Percentiles rank a stretch among this genome's conserved stretches.
These are phyloP conservation scores for Dromococcyx pavoninus DNA, from an alignment of 2,797 vertebrate genomes.

Conservation along the genomic window DNA sequence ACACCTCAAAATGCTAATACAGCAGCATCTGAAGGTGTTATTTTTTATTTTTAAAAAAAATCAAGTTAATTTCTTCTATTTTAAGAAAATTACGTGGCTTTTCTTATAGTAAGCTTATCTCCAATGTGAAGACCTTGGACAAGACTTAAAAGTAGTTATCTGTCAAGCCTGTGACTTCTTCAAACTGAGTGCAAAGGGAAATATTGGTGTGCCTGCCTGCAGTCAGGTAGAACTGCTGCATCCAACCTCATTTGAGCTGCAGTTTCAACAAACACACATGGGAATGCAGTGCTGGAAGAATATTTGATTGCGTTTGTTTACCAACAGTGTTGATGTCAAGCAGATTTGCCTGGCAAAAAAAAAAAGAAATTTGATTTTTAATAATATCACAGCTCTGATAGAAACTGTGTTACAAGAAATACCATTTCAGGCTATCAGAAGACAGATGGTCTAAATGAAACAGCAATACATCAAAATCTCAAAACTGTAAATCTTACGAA, in stretches of 20 bases:
- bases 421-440: neutral
- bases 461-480: constrained; percentile 4
- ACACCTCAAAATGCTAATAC: neutral
- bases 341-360: neutral
- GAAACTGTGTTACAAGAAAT: neutral
- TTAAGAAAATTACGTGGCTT: neutral
- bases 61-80: neutral
- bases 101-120: neutral
- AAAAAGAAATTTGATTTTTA: neutral
- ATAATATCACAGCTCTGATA: constrained; percentile 7
- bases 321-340: constrained; percentile 25
- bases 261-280: constrained; percentile 41
- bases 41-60: constrained; percentile 1
- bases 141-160: neutral
- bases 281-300: constrained; percentile 33
- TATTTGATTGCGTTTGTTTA: constrained; percentile 59
- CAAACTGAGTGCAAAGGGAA: neutral
- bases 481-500: neutral
- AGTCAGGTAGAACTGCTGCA: constrained; percentile 26
- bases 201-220: neutral
- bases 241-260: constrained; percentile 4
- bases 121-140: neutral
- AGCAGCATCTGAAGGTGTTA: neutral
- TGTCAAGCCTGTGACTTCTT: neutral
- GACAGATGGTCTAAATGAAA: constrained; percentile 10